phyloP scores from a whole-genome alignment of 2,113 vertebrate species.

The Origma solitaria region DNA sequence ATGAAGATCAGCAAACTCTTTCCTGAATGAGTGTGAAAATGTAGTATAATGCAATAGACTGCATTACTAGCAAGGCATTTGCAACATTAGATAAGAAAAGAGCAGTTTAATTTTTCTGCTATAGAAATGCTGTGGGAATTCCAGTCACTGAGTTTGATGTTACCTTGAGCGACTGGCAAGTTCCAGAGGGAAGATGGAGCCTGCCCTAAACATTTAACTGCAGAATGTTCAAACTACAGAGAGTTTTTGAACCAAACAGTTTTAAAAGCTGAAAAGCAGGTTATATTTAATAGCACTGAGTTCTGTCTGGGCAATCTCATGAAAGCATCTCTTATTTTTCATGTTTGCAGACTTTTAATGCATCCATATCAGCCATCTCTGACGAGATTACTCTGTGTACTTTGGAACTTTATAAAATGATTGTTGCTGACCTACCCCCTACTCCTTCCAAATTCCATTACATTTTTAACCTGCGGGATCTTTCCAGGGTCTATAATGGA shows the following conservation, averaged over 20 bases:
- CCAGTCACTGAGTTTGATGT: background rate
- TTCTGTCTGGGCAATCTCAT: background rate
- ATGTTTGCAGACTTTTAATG: constrained; percentile 77
- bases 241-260: background rate
- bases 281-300: background rate
- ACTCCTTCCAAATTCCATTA: constrained; percentile 98
- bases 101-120: background rate
- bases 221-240: background rate
- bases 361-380: constrained; percentile 73
- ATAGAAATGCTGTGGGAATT: background rate
- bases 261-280: background rate
- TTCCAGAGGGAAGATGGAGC: background rate
- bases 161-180: background rate
- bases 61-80: background rate
- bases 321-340: background rate
- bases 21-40: background rate
- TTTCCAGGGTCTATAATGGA: constrained; percentile 89
- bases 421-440: constrained; percentile 86
- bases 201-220: background rate
- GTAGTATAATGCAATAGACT: background rate
- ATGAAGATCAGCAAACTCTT: background rate
- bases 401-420: constrained; percentile 82
- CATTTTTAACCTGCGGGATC: constrained; percentile 93
- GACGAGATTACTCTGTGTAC: constrained; percentile 86
- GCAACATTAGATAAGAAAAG: background rate